Percentiles rank a stretch among this genome's conserved stretches.
Conservation (phyloP, 2,113 vertebrate species). For the Plecotus auritus region DNA sequence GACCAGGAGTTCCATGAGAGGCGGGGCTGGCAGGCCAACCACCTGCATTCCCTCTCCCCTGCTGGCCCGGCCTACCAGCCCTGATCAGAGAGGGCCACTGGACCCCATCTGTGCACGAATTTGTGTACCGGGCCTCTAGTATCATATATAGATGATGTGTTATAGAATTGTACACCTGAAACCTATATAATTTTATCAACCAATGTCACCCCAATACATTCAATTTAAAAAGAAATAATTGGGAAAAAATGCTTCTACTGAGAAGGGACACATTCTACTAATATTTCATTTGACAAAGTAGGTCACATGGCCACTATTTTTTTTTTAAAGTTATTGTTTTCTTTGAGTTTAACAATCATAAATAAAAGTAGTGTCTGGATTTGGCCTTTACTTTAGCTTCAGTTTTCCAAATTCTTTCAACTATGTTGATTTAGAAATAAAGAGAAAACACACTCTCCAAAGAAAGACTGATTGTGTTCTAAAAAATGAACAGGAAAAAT, state of each 20-base stretch:
- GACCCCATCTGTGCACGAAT: too few relatives aligned
- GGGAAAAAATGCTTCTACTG: background rate
- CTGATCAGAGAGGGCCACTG: too few relatives aligned
- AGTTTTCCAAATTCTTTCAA: slow-evolving; percentile 37
- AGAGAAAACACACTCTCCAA: background rate
- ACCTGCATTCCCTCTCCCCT: too few relatives aligned
- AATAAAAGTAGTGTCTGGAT: slow-evolving; percentile 42
- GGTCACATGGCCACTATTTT: background rate
- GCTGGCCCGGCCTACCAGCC: too few relatives aligned
- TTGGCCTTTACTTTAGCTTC: slow-evolving; percentile 30
- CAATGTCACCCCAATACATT: background rate
- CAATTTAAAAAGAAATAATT: background rate
- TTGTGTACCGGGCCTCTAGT: too few relatives aligned
- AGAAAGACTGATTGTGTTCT: slow-evolving; percentile 45
- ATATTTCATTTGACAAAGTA: background rate
- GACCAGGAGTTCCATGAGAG: too few relatives aligned
- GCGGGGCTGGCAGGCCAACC: too few relatives aligned
- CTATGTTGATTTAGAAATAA: slow-evolving; percentile 42
- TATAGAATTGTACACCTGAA: background rate
- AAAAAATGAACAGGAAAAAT: background rate
- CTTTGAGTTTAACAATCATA: slow-evolving; percentile 16
- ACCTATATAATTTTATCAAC: background rate
- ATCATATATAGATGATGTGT: background rate
- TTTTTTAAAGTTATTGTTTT: background rate
- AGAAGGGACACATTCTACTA: background rate